Evolutionary conservation across 2,113 vertebrate species (phyloP).

Genomic region (Paramormyrops kingsleyae): DNA sequence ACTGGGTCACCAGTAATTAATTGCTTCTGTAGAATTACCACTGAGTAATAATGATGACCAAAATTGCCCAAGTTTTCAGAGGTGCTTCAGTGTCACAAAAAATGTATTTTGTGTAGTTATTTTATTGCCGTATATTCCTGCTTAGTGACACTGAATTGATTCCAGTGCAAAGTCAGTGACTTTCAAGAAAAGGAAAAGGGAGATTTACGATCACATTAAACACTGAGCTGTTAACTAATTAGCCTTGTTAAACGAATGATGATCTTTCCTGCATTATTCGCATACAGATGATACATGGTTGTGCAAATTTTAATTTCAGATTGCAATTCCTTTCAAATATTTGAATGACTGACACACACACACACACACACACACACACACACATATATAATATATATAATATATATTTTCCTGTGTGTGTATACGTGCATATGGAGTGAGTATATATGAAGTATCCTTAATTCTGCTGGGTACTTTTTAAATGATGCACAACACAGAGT

Average conservation of each 20-base stretch:
- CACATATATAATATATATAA: no score
- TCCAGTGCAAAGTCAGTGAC: neutral
- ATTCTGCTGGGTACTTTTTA: neutral
- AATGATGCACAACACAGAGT: neutral
- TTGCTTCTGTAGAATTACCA: neutral
- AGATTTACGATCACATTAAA: constrained; percentile 10
- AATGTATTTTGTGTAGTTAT: neutral
- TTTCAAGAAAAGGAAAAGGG: neutral
- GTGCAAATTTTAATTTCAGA: constrained; percentile 6
- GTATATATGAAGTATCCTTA: neutral
- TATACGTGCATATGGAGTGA: neutral
- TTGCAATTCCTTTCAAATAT: neutral
- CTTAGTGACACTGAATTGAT: neutral
- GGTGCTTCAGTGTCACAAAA: neutral
- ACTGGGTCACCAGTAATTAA: neutral
- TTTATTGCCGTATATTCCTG: neutral
- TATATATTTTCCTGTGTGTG: no score
- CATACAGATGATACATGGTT: constrained; percentile 12
- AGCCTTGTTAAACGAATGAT: neutral
- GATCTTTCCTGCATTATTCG: constrained; percentile 13
- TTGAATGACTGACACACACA: neutral
- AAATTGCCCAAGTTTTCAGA: neutral
- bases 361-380: no score
- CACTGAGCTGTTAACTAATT: constrained; percentile 15
- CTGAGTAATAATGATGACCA: neutral